These are phyloP conservation scores for Siderastrea siderea DNA, from an alignment of 92 coral and sea anemone genomes.

Conservation along the genomic window DNA sequence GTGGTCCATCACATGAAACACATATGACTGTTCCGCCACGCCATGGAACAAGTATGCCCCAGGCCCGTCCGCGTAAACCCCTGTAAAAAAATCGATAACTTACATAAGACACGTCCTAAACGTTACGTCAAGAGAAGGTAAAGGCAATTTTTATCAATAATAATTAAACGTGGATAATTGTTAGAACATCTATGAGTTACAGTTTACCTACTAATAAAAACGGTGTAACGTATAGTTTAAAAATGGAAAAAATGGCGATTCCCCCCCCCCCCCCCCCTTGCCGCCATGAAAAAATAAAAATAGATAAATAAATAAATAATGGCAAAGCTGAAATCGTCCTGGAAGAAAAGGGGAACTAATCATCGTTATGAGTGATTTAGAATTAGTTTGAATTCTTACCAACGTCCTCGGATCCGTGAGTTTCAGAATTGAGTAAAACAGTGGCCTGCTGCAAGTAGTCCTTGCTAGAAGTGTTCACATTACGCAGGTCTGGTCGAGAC, in stretches of 20 bases:
- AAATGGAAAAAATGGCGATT: too few relatives aligned
- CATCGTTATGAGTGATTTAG: too few relatives aligned
- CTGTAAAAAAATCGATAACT: conserved; percentile 31
- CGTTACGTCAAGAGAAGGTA: not conserved
- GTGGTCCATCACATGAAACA: conserved; percentile 89
- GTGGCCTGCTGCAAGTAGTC: conserved; percentile 87
- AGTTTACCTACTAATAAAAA: too few relatives aligned
- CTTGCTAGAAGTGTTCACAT: conserved; percentile 76
- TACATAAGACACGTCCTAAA: too few relatives aligned
- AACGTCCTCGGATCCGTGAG: conserved; percentile 92
- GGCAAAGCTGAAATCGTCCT: too few relatives aligned
- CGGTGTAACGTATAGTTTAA: too few relatives aligned
- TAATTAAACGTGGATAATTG: too few relatives aligned
- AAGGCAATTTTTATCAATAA: not conserved
- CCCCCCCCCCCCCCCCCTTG: too few relatives aligned
- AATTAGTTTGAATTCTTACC: conserved; percentile 48
- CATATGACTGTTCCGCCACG: conserved; percentile 84
- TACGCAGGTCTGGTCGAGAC: conserved; percentile 78
- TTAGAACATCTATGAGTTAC: too few relatives aligned
- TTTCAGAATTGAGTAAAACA: conserved; percentile 59
- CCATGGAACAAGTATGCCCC: conserved; percentile 89
- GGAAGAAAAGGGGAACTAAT: too few relatives aligned
- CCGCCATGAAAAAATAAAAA: too few relatives aligned
- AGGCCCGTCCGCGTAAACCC: conserved; percentile 84
- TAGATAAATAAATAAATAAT: too few relatives aligned